Percentiles rank a stretch among this genome's conserved stretches.
Conservation (phyloP, 1,140 invertebrate genomes). For the Sipha flava region DNA sequence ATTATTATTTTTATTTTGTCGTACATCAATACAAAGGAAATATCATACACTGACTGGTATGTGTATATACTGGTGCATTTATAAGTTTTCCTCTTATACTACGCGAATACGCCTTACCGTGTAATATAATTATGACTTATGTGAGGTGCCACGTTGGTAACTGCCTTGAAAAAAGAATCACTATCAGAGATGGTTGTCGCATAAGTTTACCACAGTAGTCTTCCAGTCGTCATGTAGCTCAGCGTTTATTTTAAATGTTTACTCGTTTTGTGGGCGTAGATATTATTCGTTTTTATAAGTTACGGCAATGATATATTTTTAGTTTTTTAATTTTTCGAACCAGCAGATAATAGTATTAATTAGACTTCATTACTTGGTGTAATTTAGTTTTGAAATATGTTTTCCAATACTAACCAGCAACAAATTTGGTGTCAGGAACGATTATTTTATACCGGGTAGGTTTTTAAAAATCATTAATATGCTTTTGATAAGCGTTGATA, state of each 20-base stretch:
- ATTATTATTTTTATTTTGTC: not conserved
- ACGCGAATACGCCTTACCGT: not conserved
- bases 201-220: not conserved
- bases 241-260: not conserved
- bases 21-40: not conserved
- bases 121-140: not conserved
- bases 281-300: not conserved
- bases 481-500: not conserved
- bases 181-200: not conserved
- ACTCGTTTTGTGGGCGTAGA: not conserved
- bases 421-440: not conserved
- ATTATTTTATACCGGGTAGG: not conserved
- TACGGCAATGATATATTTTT: not conserved
- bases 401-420: not conserved
- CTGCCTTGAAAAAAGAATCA: not conserved
- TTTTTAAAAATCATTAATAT: not conserved
- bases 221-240: not conserved
- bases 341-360: not conserved
- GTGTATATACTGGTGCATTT: not conserved
- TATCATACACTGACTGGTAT: not conserved
- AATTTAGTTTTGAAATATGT: not conserved
- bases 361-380: not conserved
- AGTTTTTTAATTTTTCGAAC: not conserved
- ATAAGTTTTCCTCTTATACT: not conserved
- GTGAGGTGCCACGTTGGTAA: not conserved